phyloP scores from a whole-genome alignment of 2,797 vertebrate species.

The Poeciliopsis turneri region DNA sequence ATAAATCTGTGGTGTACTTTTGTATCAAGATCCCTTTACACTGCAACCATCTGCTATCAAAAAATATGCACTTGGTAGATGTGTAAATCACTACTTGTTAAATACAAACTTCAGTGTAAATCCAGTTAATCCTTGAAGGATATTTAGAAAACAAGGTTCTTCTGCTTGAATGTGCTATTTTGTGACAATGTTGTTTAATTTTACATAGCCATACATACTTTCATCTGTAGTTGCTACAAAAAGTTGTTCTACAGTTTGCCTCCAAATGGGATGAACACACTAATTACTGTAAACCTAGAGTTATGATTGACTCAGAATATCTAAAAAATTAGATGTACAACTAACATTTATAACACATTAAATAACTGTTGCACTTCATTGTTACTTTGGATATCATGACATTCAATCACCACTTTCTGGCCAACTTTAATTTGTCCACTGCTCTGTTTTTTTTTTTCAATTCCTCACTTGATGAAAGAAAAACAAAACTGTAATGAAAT shows the following conservation, averaged over 20 bases:
- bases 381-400: not conserved
- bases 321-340: conserved; percentile 1
- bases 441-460: not conserved
- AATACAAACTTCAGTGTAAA: not conserved
- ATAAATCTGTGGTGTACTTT: not conserved
- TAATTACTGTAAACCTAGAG: not conserved
- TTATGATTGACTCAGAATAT: not conserved
- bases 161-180: not conserved
- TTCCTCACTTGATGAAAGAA: not conserved
- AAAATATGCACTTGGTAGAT: not conserved
- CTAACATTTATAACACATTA: not conserved
- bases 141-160: not conserved
- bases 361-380: not conserved
- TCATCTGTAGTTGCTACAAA: too few species aligned
- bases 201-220: not conserved
- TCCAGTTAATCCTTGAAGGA: not conserved
- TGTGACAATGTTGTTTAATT: not conserved
- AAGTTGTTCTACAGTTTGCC: too few species aligned
- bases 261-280: not conserved
- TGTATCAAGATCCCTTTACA: not conserved
- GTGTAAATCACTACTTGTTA: not conserved
- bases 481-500: conserved; percentile 14
- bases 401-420: not conserved
- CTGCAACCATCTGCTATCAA: not conserved
- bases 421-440: not conserved